phyloP scores from a whole-genome alignment of 2,888 invertebrate species.

The Acleris laterana region DNA sequence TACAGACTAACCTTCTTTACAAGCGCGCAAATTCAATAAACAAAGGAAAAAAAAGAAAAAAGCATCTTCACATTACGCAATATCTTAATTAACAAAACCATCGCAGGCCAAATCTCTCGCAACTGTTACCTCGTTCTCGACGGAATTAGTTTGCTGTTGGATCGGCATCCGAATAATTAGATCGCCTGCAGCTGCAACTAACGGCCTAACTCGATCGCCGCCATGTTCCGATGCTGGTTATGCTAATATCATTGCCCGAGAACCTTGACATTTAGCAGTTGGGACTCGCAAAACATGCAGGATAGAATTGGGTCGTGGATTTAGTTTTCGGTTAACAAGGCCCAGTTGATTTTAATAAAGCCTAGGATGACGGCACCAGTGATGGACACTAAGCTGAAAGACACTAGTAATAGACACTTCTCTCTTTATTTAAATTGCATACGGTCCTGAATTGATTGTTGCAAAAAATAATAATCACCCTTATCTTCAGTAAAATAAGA shows the following conservation, averaged over 20 bases:
- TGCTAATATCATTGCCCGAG: slow-evolving; percentile 19
- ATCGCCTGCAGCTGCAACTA: slow-evolving; percentile 32
- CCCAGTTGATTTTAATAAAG: no score
- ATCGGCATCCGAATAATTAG: slow-evolving; percentile 21
- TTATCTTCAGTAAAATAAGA: no score
- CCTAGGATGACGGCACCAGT: no score
- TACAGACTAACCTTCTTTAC: no score
- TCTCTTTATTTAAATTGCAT: no score
- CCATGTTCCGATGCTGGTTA: slow-evolving; percentile 16
- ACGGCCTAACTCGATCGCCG: slow-evolving; percentile 12
- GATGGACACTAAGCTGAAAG: no score
- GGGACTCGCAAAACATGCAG: neutral
- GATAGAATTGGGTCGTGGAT: slow-evolving; percentile 3
- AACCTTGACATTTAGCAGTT: slow-evolving; percentile 17
- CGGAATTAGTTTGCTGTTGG: slow-evolving; percentile 11
- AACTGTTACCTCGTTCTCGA: neutral
- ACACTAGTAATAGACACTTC: no score
- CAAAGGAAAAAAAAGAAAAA: no score
- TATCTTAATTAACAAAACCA: neutral
- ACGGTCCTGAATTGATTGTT: no score
- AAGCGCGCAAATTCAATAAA: no score
- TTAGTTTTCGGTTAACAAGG: neutral
- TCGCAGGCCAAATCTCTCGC: neutral
- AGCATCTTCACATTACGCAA: no score
- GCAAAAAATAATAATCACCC: no score